Percentiles rank a stretch among this genome's conserved stretches.
Conservation (phyloP, 2,797 vertebrate genomes). For the Semaprochilodus insignis region DNA sequence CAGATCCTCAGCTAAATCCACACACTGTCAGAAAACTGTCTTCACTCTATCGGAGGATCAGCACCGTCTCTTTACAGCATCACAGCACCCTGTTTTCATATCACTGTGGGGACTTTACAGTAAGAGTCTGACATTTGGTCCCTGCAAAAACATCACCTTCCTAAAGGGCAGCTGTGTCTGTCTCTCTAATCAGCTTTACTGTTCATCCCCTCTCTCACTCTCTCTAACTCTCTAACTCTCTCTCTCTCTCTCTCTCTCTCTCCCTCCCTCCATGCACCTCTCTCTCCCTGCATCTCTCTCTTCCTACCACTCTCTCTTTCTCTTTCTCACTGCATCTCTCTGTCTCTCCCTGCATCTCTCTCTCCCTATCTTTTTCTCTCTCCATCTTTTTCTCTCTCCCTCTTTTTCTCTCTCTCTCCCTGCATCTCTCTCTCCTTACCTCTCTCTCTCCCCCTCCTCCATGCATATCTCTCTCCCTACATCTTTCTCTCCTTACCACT, state of each 20-base stretch:
- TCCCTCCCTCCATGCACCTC: too few species aligned
- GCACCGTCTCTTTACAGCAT: neutral
- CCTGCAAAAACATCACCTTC: neutral
- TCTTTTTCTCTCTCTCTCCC: neutral
- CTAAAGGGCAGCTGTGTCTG: slow-evolving; percentile 22
- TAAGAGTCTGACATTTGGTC: neutral
- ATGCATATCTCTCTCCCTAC: neutral
- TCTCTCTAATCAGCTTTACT: slow-evolving; percentile 39
- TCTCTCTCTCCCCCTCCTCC: neutral
- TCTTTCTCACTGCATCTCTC: neutral
- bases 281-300: neutral
- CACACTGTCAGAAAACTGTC: too few species aligned
- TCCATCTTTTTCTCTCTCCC: neutral
- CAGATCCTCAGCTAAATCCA: too few species aligned
- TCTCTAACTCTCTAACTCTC: slow-evolving; percentile 11
- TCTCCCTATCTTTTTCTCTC: neutral
- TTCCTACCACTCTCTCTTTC: neutral
- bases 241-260: neutral
- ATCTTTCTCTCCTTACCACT: neutral
- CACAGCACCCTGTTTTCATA: neutral
- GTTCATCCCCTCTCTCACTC: neutral
- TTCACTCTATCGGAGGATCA: neutral
- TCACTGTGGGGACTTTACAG: neutral
- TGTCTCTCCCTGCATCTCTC: neutral
- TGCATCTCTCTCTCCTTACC: neutral